Evolutionary conservation across 2,113 vertebrate genomes (phyloP).

Genomic region (Miniopterus natalensis): DNA sequence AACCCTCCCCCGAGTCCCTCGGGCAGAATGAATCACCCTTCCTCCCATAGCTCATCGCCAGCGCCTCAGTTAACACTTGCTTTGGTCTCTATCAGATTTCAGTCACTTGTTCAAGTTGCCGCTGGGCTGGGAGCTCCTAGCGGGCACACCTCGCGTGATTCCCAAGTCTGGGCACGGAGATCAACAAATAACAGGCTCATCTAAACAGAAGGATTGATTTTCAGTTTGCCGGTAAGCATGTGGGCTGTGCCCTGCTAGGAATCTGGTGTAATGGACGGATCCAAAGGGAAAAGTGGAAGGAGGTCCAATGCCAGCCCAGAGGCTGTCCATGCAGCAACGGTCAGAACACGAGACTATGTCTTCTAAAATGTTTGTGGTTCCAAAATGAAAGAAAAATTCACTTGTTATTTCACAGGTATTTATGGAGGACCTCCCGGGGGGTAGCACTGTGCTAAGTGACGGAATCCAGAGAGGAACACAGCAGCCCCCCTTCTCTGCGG

Average conservation of each 20-base stretch:
- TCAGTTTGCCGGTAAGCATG: background rate
- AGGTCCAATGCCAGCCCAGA: background rate
- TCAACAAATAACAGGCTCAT: background rate
- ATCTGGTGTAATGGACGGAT: too few relatives aligned
- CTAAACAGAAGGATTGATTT: background rate
- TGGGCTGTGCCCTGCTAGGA: background rate
- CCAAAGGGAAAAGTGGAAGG: background rate
- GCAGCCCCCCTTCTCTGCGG: background rate
- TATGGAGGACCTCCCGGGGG: background rate
- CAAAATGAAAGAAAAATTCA: background rate
- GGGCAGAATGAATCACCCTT: constrained; percentile 56
- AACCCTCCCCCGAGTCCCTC: constrained; percentile 20
- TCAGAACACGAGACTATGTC: background rate
- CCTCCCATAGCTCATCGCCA: background rate
- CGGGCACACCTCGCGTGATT: background rate
- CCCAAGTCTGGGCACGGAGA: background rate
- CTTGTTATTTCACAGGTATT: background rate
- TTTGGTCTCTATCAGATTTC: constrained; percentile 31
- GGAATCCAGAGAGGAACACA: background rate
- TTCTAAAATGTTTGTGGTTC: background rate
- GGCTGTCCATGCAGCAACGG: background rate
- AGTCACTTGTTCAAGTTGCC: background rate
- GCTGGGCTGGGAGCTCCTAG: background rate
- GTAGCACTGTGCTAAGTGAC: background rate
- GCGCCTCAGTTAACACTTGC: constrained; percentile 10